These are phyloP conservation scores for Clamator glandarius DNA, from an alignment of 2,797 vertebrate species.

Conservation along the genomic window DNA sequence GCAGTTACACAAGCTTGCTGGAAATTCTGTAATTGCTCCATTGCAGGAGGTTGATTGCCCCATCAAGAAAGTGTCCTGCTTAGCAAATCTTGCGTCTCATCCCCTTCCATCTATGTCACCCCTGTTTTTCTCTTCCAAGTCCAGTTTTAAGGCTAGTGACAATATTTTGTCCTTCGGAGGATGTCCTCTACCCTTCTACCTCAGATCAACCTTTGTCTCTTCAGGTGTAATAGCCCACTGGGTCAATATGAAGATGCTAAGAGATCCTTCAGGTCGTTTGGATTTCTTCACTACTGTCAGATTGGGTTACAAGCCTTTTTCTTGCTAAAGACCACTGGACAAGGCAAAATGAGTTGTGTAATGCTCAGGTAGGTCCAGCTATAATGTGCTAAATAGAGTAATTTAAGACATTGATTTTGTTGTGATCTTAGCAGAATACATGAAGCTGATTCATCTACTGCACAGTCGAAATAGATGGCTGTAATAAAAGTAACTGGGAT, in stretches of 20 bases:
- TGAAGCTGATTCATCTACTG: background rate
- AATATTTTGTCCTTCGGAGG: background rate
- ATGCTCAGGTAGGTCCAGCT: background rate
- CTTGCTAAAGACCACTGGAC: background rate
- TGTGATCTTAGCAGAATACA: background rate
- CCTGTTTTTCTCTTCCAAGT: background rate
- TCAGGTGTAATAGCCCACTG: background rate
- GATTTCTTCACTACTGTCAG: background rate
- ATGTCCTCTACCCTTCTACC: background rate
- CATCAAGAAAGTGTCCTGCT: background rate
- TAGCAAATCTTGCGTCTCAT: background rate
- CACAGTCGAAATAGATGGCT: background rate
- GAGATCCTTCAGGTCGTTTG: background rate
- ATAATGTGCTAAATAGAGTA: background rate
- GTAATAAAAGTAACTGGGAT: background rate
- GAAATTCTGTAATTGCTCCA: background rate
- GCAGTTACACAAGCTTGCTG: background rate
- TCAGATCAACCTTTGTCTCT: background rate
- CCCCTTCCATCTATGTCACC: accelerated
- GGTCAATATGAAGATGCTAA: background rate
- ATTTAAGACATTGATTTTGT: background rate
- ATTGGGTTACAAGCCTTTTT: background rate
- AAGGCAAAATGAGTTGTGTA: background rate
- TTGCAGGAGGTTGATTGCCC: background rate
- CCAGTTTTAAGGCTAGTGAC: background rate